Conservation (phyloP, 1,140 invertebrate species). For the Limonius californicus region DNA sequence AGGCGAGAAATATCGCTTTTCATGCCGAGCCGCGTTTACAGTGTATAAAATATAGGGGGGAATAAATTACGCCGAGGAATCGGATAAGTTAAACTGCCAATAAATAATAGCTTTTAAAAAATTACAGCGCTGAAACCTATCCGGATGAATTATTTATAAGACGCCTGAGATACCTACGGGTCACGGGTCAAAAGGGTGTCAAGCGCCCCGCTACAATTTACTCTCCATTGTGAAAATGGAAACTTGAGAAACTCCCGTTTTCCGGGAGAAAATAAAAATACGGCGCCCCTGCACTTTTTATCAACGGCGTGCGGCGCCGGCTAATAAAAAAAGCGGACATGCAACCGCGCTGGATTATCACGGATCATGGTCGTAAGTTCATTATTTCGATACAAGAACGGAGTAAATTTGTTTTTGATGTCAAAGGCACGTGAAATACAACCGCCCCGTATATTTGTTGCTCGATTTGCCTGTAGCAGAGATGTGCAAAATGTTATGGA, state of each 20-base stretch:
- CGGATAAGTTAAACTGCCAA: conserved; percentile 21
- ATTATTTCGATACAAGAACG: too few species aligned
- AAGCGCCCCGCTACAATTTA: neutral
- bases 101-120: conserved; percentile 21
- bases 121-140: conserved; percentile 16
- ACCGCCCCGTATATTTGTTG: too few species aligned
- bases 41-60: conserved; percentile 12
- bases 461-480: too few species aligned
- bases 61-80: conserved; percentile 14
- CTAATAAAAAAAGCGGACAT: too few species aligned
- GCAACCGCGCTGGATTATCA: too few species aligned
- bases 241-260: neutral
- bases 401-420: too few species aligned
- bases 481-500: too few species aligned
- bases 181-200: conserved; percentile 1
- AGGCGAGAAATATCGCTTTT: conserved; percentile 16
- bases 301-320: too few species aligned
- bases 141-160: conserved; percentile 18
- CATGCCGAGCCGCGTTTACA: conserved; percentile 10
- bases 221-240: neutral
- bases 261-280: too few species aligned
- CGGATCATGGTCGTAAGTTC: too few species aligned
- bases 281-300: too few species aligned
- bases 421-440: too few species aligned
- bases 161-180: neutral